Percentiles rank a stretch among this genome's conserved stretches.
Evolutionary conservation across 2,888 invertebrate genomes (phyloP).

Genomic region (Trissolcus brochymenae): DNA sequence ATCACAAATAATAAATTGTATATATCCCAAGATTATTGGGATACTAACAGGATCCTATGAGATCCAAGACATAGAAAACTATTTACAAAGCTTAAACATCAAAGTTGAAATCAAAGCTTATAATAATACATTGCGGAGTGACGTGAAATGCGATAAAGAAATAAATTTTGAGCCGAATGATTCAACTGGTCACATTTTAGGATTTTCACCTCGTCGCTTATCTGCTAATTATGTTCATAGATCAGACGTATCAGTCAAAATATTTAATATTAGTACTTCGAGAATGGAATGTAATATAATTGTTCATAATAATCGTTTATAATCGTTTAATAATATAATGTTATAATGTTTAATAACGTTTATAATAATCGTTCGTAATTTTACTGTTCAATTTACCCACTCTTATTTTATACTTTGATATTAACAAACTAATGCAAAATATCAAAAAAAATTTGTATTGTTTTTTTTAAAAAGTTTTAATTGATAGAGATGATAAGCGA

Average conservation of each 20-base stretch:
- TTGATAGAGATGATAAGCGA: no score
- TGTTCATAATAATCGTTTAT: no score
- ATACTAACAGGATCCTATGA: constrained; percentile 68
- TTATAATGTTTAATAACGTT: no score
- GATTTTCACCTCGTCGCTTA: not conserved
- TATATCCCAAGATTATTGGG: no score
- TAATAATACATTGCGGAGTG: constrained; percentile 53
- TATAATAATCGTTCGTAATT: no score
- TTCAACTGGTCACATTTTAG: constrained; percentile 24
- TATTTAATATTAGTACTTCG: constrained; percentile 7
- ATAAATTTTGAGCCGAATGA: constrained; percentile 54
- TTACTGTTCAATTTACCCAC: no score
- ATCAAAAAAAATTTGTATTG: no score
- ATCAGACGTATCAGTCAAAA: not conserved
- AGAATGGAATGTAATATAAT: constrained; percentile 46
- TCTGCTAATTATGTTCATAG: not conserved
- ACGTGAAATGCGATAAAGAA: constrained; percentile 26
- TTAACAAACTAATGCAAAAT: no score
- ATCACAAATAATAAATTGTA: no score
- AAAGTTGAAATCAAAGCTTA: constrained; percentile 8
- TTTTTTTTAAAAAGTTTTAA: no score
- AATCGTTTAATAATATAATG: no score
- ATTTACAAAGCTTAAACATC: constrained; percentile 29
- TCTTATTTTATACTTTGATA: no score
- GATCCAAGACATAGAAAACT: constrained; percentile 63